Evolutionary conservation across 2,113 vertebrate genomes (phyloP).

Genomic region (Engystomops pustulosus): DNA sequence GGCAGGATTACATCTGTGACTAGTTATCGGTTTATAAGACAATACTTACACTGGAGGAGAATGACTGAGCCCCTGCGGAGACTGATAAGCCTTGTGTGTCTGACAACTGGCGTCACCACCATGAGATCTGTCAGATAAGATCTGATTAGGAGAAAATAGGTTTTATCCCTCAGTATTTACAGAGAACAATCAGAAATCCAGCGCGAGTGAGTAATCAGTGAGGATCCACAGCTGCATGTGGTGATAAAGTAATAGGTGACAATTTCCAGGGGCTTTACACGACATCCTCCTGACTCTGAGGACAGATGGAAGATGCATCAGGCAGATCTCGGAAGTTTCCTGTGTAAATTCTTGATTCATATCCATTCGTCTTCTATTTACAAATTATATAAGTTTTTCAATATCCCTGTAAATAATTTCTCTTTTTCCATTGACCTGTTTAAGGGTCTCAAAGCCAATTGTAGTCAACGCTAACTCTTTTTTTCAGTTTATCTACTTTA

Average conservation of each 20-base stretch:
- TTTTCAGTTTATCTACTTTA: too few species aligned
- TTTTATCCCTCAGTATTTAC: constrained; percentile 8
- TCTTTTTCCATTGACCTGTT: too few species aligned
- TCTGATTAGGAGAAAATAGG: not conserved
- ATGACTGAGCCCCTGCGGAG: not conserved
- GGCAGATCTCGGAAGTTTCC: too few species aligned
- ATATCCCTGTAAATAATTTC: too few species aligned
- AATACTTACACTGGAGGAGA: not conserved
- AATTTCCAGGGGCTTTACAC: not conserved
- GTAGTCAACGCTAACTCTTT: too few species aligned
- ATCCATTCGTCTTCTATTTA: not conserved
- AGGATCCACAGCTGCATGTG: not conserved
- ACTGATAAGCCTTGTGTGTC: not conserved
- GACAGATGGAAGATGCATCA: too few species aligned
- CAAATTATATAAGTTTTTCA: too few species aligned
- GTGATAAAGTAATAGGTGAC: not conserved
- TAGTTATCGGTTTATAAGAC: not conserved
- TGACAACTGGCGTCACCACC: not conserved
- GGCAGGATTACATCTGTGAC: too few species aligned
- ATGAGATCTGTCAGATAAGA: not conserved
- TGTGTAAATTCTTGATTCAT: not conserved
- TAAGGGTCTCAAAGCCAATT: too few species aligned
- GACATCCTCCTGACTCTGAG: not conserved
- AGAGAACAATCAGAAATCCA: not conserved
- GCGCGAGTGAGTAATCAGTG: too few species aligned